Percentiles rank a stretch among this genome's conserved stretches.
Evolutionary conservation across 1,140 invertebrate species (phyloP).

Genomic region (Psilanteris sp.): DNA sequence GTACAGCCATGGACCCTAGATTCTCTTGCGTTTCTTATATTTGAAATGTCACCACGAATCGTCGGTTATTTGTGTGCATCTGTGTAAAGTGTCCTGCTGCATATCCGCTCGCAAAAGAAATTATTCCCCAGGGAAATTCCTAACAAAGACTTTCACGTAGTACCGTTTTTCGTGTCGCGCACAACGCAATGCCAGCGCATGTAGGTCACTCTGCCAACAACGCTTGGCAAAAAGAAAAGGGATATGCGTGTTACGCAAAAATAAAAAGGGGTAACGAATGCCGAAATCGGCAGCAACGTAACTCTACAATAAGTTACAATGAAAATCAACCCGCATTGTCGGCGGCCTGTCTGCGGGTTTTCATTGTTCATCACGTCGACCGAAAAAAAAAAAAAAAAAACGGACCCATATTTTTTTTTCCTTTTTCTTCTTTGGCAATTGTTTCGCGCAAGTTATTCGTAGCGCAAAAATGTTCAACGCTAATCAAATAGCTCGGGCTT

Average conservation of each 20-base stretch:
- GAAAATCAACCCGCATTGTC: conserved; percentile 32
- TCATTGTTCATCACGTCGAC: conserved; percentile 19
- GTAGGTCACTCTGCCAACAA: conserved; percentile 31
- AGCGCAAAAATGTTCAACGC: no score
- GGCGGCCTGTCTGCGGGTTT: conserved; percentile 15
- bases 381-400: no score
- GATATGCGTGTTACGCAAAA: not conserved
- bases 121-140: conserved; percentile 70
- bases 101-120: conserved; percentile 68
- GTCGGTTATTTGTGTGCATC: conserved; percentile 68
- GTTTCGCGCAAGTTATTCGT: no score
- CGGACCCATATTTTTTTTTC: not conserved
- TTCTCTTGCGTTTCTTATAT: conserved; percentile 62
- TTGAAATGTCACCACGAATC: conserved; percentile 69
- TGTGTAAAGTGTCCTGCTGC: conserved; percentile 67
- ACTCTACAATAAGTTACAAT: conserved; percentile 24
- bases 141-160: conserved; percentile 67
- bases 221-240: not conserved
- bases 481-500: no score
- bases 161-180: conserved; percentile 54
- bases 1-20: conserved; percentile 71
- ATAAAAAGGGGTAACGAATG: conserved; percentile 3
- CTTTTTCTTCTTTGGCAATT: no score
- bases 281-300: conserved; percentile 12
- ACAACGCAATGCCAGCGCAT: conserved; percentile 33